Evolutionary conservation across 1,140 invertebrate genomes (phyloP), one percentile per base, ranked within the genome.

Genomic region (Lamellibrachia luymesi): DNA sequence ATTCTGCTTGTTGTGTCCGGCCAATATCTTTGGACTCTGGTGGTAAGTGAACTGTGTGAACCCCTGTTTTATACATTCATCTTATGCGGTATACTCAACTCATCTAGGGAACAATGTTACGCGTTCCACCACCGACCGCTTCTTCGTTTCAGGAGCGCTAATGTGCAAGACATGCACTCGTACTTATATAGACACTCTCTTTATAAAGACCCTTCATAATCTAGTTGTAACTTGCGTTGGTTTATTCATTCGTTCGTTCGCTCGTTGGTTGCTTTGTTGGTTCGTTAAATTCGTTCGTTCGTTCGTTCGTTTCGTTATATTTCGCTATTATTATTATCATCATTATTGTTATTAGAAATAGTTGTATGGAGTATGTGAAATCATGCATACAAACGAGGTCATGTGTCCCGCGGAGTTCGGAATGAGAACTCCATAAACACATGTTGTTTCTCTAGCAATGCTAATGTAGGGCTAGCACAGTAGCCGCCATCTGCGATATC

Each of bases 21-120:
- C 94, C 6, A 95, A 96, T 94, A 96, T 95, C 51, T 95, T 95
- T 92, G 95, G 95, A 92, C 93, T 95, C 90, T 96, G 95, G 95
- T 96, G 95, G 95, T 96, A 94, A 95, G 95, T 50, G 13, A n/a
- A 80, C 2, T 80, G 17, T 80, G 64, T 17, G 64, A 56, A 56
- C 52, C 13, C 13, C 52, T 56, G 13, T 56, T 6, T 56, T 56
- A 13, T 56, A 13, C 13, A 56, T 6, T 56, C 13, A 56, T 56
- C 52, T 56, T 56, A 56, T 13, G 52, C 52, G 52, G 6, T 56
- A 56, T 56, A 56, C 13, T 7, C 52, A 0, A 0, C 52, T 38
- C 38, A 0, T 38, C 38, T 38, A 38, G 38, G 38, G 38, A 38
- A 38, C 38, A 38, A 38, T 38, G 38, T 38, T 38, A 38, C 38